These are phyloP conservation scores for Beaufortia kweichowensis DNA, from an alignment of 2,113 vertebrate species.

Conservation along the genomic window DNA sequence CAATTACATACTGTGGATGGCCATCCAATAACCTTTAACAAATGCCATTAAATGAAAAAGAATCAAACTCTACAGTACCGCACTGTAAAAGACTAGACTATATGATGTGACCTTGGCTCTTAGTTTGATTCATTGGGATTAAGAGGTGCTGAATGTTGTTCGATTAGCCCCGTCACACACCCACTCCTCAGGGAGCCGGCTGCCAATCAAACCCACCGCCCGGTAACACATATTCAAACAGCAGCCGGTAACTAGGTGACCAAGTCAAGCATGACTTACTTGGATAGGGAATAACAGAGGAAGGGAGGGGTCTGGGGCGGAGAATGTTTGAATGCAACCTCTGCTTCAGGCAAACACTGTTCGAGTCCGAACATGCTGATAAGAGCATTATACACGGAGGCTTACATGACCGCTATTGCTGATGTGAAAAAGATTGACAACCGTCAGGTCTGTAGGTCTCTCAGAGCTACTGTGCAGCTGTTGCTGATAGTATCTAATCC, in stretches of 20 bases:
- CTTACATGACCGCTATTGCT: slow-evolving; percentile 16
- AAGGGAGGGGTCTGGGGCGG: slow-evolving; percentile 4
- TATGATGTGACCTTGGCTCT: slow-evolving; percentile 12
- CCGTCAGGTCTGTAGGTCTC: slow-evolving; percentile 54
- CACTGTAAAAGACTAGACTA: slow-evolving; percentile 13
- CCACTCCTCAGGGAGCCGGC: slow-evolving; percentile 9
- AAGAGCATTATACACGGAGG: background rate
- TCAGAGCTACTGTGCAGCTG: slow-evolving; percentile 58
- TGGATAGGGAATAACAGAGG: slow-evolving; percentile 26
- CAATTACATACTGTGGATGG: slow-evolving; percentile 52
- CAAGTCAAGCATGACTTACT: slow-evolving; percentile 37
- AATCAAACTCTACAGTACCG: slow-evolving; percentile 1
- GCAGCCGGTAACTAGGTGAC: slow-evolving; percentile 39
- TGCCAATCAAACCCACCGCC: slow-evolving; percentile 33
- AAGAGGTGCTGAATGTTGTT: slow-evolving; percentile 1
- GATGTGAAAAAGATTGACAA: slow-evolving; percentile 40
- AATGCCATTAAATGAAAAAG: slow-evolving; percentile 38
- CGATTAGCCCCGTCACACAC: slow-evolving; percentile 37
- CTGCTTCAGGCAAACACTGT: background rate
- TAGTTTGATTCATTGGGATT: slow-evolving; percentile 42
- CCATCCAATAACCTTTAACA: slow-evolving; percentile 44
- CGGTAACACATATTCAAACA: slow-evolving; percentile 35
- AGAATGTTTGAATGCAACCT: slow-evolving; percentile 53
- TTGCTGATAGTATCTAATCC: slow-evolving; percentile 66
- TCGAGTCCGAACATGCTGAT: slow-evolving; percentile 59